These are phyloP conservation scores for Sebastes matsubarae DNA, from an alignment of 2,797 vertebrate species.

Conservation along the genomic window DNA sequence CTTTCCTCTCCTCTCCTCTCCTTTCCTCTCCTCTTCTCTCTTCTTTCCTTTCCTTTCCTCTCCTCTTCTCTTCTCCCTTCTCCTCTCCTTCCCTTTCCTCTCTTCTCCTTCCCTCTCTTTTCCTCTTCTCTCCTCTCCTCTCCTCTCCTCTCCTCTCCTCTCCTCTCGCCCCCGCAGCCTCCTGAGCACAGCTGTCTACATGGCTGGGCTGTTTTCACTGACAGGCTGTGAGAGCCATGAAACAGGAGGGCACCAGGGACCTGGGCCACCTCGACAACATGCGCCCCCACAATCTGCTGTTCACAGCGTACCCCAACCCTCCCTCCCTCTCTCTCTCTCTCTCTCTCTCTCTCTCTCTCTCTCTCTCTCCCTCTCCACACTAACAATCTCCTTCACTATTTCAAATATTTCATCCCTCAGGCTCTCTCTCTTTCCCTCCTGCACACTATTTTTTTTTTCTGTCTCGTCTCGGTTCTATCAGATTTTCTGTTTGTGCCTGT, in stretches of 20 bases:
- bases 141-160: background rate
- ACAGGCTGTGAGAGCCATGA: constrained; percentile 80
- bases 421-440: constrained; percentile 37
- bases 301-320: constrained; percentile 59
- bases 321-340: background rate
- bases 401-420: constrained; percentile 70
- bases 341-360: constrained; percentile 11
- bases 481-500: constrained; percentile 68
- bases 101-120: too few relatives aligned
- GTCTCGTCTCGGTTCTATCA: constrained; percentile 55
- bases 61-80: too few relatives aligned
- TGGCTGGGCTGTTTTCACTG: constrained; percentile 79
- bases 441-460: constrained; percentile 13
- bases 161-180: constrained; percentile 75
- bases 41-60: too few relatives aligned
- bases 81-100: too few relatives aligned
- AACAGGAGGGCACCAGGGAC: constrained; percentile 81
- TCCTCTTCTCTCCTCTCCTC: too few relatives aligned
- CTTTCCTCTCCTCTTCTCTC: too few relatives aligned
- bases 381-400: constrained; percentile 67
- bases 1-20: too few relatives aligned
- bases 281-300: constrained; percentile 79
- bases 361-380: constrained; percentile 34
- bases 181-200: constrained; percentile 79
- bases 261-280: constrained; percentile 79